Evolutionary conservation across 2,113 vertebrate species (phyloP), one percentile per base, ranked within the genome.

Genomic region (Dolichallabes microphthalmus): DNA sequence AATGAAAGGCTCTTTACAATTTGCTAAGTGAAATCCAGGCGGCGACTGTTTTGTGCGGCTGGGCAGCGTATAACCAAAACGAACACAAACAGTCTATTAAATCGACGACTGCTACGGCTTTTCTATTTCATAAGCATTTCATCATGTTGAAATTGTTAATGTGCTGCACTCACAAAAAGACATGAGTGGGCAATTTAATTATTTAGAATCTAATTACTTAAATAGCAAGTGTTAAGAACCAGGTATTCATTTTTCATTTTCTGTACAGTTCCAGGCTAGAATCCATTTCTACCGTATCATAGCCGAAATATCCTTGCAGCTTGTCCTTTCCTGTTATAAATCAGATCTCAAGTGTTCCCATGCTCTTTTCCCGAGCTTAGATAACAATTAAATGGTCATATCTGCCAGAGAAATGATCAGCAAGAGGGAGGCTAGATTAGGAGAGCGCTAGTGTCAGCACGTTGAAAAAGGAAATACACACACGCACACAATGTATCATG

Each of bases 311-410:
- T 45, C 45, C 45, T 45, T 8, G 20, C 53, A 0, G 58, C 27
- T 27, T 32, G 69, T 45, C 53, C 32, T 64, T 81, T 86, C 35
- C 82, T 52, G 20, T 45, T 75, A 74, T 22, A 12, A 57, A 75
- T 13, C 14, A 75, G 68, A 73, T 60, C 71, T 27, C n/a, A 77
- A 78, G 80, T 74, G 52, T 17, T 82, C 61, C 27, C 32, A 35
- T 68, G 30, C 76, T 66, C 60, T 77, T 87, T 64, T 76, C 68
- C 63, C 52, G 30, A 82, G 82, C 73, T 76, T 27, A 30, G 19
- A 85, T 74, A 79, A 86, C 64, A 69, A 82, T 90, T 74, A 90
- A 88, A 84, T 87, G 84, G 86, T 82, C 88, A 88, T 86, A 84
- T 86, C 74, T 86, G 86, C 88, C 89, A 79, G 68, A 55, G 60